A percentile compares a stretch with the other conserved stretches of the same genome.
These are phyloP conservation scores for Hydrozoanthus gracilis DNA, from an alignment of 92 coral and sea anemone species.

Conservation along the genomic window DNA sequence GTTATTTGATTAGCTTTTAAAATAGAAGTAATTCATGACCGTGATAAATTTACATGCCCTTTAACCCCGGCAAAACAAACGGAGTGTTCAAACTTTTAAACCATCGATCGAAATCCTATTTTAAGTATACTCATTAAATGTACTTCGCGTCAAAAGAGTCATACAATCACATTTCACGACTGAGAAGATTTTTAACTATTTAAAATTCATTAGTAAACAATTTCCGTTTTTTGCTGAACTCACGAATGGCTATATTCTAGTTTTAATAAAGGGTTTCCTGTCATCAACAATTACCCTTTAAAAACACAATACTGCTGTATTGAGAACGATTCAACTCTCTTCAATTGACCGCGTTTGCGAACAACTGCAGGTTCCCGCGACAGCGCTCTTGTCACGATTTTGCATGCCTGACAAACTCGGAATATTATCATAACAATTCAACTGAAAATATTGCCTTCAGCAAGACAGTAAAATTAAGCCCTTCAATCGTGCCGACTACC, in stretches of 20 bases:
- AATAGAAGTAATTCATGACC: not conserved
- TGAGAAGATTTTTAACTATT: no score
- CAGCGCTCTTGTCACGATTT: conserved; percentile 34
- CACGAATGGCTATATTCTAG: no score
- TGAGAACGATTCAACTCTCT: not conserved
- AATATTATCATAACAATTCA: conserved; percentile 36
- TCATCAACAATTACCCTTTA: not conserved
- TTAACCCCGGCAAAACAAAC: not conserved
- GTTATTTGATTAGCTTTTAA: not conserved
- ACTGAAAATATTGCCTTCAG: conserved; percentile 33
- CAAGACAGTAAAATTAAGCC: not conserved
- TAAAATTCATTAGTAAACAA: no score
- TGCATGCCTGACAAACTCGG: conserved; percentile 17
- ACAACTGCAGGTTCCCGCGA: not conserved
- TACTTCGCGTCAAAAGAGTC: no score
- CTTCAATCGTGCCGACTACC: conserved; percentile 27
- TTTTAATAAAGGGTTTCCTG: not conserved
- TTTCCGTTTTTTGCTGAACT: no score
- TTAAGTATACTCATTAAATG: no score
- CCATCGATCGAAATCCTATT: no score
- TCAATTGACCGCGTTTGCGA: not conserved
- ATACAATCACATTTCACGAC: no score
- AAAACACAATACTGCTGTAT: not conserved
- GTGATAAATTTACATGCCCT: not conserved
- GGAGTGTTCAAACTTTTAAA: not conserved